Evolutionary conservation across 2,888 invertebrate genomes (phyloP).

Genomic region (Eubasilissa splendida): DNA sequence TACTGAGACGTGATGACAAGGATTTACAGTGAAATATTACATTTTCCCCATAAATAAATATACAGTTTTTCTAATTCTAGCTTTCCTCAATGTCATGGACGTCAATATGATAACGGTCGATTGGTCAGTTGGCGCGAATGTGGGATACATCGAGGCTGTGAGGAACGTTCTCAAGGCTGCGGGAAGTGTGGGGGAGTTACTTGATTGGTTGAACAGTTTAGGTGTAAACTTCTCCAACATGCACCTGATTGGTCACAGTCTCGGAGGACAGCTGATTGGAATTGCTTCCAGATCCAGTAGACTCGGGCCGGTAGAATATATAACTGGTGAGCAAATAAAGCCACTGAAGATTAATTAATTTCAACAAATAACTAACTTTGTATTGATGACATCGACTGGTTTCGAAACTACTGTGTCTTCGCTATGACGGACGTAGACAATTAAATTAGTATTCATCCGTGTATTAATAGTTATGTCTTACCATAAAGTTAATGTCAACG

Average conservation of each 20-base stretch:
- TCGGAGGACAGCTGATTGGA: conserved; percentile 52
- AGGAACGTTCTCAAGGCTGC: conserved; percentile 35
- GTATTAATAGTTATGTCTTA: no score
- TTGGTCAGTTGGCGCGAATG: conserved; percentile 41
- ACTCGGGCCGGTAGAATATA: conserved; percentile 42
- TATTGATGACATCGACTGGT: no score
- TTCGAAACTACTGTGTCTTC: no score
- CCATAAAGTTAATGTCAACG: no score
- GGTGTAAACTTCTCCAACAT: conserved; percentile 45
- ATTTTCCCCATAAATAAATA: not conserved
- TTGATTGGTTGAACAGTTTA: conserved; percentile 47
- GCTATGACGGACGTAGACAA: no score
- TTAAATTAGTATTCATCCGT: no score
- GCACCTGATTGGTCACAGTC: conserved; percentile 50
- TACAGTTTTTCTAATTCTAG: conserved; percentile 39
- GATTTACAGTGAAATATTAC: no score
- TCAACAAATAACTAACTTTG: no score
- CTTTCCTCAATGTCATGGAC: conserved; percentile 44
- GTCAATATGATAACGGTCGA: conserved; percentile 49
- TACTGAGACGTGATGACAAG: no score
- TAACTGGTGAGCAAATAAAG: conserved; percentile 34
- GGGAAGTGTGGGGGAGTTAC: conserved; percentile 32
- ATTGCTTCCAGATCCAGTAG: conserved; percentile 41
- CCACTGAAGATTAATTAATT: no score
- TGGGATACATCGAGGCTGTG: conserved; percentile 32